Base-by-base conservation (phyloP, 2,888 invertebrate species). In the Helleia helle region DNA sequence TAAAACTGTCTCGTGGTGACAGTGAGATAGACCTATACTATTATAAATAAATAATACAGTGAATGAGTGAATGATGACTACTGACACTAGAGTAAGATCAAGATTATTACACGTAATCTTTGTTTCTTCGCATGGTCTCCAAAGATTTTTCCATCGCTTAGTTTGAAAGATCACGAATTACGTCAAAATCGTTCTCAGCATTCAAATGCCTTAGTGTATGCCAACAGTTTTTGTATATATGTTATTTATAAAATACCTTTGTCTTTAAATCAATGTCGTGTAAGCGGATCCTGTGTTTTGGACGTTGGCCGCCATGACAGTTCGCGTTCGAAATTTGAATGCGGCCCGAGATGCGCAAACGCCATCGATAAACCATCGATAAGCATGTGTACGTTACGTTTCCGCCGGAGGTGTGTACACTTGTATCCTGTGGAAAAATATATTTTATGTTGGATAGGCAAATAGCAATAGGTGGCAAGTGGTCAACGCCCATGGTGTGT, bases 281-380 rank as follows among this genome's bases (percentile, higher is more conserved):
- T 62, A 51, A 55, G 49, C 59, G 54, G 34, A 8, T 54, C 43
- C 46, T 41, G 45, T 56, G 55, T 59, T 62, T 71, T 62, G 65
- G 67, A 65, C 61, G 57, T 60, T 57, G 62, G 70, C 67, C 65
- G 75, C 73, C 72, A 76, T 76, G 75, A 76, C 71, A 65, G 71
- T 72, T 65, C 54, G 62, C 65, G 66, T 66, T 74, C 72, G 62
- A 77, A 80, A 79, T 83, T 83, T 83, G 75, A 83, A 83, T 81
- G 75, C 76, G 72, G 56, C 52, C 52, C 65, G 69, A 76, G 80
- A 80, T 80, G 79, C 76, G 75, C 75, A 65, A 65, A 65, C 75
- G 76, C 63, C 45, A 44, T 55, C 68, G 80, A 80, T 80, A 74
- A 75, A 65, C 66, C 68, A 18, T 59, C 70, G 77, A 81, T 81